phyloP scores from a whole-genome alignment of 2,113 vertebrate species.

The Piaya cayana region DNA sequence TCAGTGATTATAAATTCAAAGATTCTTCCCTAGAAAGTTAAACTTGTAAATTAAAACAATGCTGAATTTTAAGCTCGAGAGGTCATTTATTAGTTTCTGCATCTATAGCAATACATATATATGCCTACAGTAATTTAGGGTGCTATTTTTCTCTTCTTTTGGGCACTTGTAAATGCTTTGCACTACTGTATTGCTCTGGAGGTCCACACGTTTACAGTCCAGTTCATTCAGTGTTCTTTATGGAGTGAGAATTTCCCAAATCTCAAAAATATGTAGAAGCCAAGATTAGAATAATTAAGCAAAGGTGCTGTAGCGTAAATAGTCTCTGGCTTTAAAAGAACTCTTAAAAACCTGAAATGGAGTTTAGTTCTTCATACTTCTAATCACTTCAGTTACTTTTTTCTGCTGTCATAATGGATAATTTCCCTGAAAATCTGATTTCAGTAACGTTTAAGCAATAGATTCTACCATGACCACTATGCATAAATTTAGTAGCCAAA shows the following conservation, averaged over 20 bases:
- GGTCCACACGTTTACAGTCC: background rate
- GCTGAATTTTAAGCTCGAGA: background rate
- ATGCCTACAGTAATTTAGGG: background rate
- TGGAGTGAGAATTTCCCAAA: background rate
- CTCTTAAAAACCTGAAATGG: background rate
- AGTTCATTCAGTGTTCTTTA: background rate
- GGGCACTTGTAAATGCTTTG: background rate
- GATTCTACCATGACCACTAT: background rate
- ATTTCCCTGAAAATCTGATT: background rate
- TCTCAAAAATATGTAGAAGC: background rate
- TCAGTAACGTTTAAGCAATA: background rate
- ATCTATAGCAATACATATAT: background rate
- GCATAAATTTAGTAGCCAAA: background rate
- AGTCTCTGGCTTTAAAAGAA: background rate
- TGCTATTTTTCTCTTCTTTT: background rate
- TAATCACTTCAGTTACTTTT: background rate
- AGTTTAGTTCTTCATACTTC: background rate
- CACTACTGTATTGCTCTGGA: fast-evolving
- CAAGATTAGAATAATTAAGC: background rate
- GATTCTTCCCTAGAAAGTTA: background rate
- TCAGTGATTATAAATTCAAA: background rate
- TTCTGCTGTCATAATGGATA: background rate
- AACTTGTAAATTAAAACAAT: background rate
- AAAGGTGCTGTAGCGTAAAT: background rate
- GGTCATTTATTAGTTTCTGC: background rate